phyloP scores from a whole-genome alignment of 1,140 invertebrate genomes.

The Aricia agestis region DNA sequence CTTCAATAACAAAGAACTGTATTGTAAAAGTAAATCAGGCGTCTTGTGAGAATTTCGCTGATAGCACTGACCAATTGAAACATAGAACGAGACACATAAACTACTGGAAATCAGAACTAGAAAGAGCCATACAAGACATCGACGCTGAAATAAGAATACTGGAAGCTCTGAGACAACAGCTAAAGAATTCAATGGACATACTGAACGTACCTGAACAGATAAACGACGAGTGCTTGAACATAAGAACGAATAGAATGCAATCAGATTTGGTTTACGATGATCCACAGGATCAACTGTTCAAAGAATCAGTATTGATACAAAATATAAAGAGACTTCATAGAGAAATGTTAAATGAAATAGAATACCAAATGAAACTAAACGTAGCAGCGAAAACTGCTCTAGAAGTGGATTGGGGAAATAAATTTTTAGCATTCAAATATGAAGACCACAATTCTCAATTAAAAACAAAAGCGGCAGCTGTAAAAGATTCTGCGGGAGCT shows the following conservation, averaged over 20 bases:
- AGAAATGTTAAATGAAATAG: constrained; percentile 79
- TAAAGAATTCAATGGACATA: constrained; percentile 79
- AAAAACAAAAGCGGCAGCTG: constrained; percentile 78
- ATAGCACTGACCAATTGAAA: constrained; percentile 79
- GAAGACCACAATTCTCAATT: constrained; percentile 80
- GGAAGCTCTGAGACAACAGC: constrained; percentile 77
- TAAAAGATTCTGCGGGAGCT: constrained; percentile 83
- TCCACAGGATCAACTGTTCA: constrained; percentile 85
- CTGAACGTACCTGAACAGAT: constrained; percentile 80
- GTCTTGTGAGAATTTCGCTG: constrained; percentile 56
- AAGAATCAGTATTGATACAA: constrained; percentile 80
- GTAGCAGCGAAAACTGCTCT: constrained; percentile 83
- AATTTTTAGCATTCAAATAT: constrained; percentile 85
- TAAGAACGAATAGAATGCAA: constrained; percentile 83
- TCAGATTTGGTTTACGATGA: constrained; percentile 87
- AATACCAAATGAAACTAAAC: constrained; percentile 84
- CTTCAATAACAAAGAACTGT: constrained; percentile 62
- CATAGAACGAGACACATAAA: constrained; percentile 78
- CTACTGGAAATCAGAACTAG: constrained; percentile 82
- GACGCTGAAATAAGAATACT: constrained; percentile 80
- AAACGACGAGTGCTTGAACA: constrained; percentile 82
- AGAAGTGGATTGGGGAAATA: constrained; percentile 92
- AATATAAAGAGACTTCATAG: constrained; percentile 75
- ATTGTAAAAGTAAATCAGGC: constrained; percentile 66
- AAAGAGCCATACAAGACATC: constrained; percentile 79